Percentiles rank a stretch among this genome's conserved stretches.
phyloP scores from a whole-genome alignment of 2,113 vertebrate genomes.

The Microtus montanus region DNA sequence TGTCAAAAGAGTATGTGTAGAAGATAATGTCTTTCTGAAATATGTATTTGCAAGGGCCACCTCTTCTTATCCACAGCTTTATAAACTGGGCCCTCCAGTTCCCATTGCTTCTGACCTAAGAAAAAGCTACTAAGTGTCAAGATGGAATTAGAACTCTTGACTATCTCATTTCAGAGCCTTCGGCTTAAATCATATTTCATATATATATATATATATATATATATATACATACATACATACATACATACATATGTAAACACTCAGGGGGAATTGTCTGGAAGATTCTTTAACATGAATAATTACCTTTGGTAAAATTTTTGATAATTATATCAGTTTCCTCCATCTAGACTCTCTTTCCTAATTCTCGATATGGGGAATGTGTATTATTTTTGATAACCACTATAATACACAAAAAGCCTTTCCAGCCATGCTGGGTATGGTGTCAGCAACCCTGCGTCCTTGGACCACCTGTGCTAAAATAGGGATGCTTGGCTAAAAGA shows the following conservation, averaged over 20 bases:
- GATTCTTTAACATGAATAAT: neutral
- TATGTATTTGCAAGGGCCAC: neutral
- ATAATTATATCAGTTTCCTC: neutral
- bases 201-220: neutral
- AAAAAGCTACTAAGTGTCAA: neutral
- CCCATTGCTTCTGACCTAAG: neutral
- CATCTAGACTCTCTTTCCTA: neutral
- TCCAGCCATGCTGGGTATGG: neutral
- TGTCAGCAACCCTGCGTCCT: neutral
- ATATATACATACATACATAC: no score
- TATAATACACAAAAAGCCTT: neutral
- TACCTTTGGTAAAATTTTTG: neutral
- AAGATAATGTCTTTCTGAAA: neutral
- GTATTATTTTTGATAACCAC: constrained; percentile 19
- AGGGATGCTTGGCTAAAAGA: neutral
- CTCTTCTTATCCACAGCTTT: neutral
- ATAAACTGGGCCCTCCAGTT: neutral
- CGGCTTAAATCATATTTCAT: neutral
- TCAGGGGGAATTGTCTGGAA: neutral
- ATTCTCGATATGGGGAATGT: neutral
- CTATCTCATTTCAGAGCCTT: neutral
- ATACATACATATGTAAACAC: neutral
- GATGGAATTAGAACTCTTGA: neutral
- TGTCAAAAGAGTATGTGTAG: neutral
- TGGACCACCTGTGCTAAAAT: neutral